These are phyloP conservation scores for Todiramphus chloris DNA, from an alignment of 2,113 vertebrate species.

Conservation along the genomic window DNA sequence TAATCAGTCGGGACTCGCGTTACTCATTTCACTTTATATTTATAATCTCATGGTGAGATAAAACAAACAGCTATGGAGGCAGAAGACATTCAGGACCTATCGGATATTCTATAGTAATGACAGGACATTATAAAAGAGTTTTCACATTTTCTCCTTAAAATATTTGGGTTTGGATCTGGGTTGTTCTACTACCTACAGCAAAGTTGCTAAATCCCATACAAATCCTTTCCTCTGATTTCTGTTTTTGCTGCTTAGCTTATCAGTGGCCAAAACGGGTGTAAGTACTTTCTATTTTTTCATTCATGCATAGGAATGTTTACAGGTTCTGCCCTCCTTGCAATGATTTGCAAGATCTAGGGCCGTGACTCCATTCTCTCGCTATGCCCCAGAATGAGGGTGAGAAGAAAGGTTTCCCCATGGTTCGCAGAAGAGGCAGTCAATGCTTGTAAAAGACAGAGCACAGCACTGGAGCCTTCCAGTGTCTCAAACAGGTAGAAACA, in stretches of 20 bases:
- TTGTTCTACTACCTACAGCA: background rate
- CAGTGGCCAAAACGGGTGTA: background rate
- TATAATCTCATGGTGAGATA: background rate
- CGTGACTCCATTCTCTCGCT: background rate
- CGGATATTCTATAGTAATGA: background rate
- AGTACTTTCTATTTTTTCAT: background rate
- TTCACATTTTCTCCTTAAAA: background rate
- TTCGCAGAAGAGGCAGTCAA: background rate
- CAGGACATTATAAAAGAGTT: background rate
- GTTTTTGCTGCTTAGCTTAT: background rate
- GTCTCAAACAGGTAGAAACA: background rate
- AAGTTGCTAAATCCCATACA: background rate
- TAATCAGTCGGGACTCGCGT: background rate
- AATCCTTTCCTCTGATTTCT: background rate
- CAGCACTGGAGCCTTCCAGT: background rate
- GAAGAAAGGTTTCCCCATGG: background rate
- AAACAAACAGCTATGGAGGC: background rate
- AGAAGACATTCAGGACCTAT: background rate
- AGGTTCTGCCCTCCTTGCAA: background rate
- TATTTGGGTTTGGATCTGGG: background rate
- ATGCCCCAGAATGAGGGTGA: no score
- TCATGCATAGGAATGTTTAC: fast-evolving
- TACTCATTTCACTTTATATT: conserved; percentile 32
- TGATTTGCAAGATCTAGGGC: background rate
- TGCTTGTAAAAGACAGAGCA: background rate